phyloP scores from a whole-genome alignment of 2,888 invertebrate species.

The Eretmocerus hayati region DNA sequence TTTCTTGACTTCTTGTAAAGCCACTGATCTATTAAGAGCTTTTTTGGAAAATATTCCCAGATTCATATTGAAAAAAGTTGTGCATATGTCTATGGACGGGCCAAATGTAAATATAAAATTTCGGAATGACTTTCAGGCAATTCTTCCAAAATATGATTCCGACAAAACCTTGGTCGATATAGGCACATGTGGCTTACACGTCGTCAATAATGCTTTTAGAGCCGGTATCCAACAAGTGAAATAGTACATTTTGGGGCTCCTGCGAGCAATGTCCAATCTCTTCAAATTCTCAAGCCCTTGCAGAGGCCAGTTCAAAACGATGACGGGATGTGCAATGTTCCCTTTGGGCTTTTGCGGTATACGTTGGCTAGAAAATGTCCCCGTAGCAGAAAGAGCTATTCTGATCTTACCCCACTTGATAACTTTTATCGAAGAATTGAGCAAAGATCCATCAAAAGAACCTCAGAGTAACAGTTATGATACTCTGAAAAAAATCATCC shows the following conservation, averaged over 20 bases:
- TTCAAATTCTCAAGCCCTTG: not conserved
- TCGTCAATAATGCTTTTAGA: not conserved
- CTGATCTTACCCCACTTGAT: too few relatives aligned
- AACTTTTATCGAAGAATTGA: too few relatives aligned
- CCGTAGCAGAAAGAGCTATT: not conserved
- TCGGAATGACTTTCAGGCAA: not conserved
- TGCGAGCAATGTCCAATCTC: not conserved
- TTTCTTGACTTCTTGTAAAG: conserved; percentile 13
- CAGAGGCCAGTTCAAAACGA: not conserved
- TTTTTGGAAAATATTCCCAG: not conserved
- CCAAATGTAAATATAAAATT: conserved; percentile 1
- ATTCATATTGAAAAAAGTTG: not conserved
- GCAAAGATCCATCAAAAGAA: too few relatives aligned
- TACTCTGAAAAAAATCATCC: too few relatives aligned
- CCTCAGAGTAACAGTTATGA: too few relatives aligned
- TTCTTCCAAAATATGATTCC: not conserved
- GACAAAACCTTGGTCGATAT: not conserved
- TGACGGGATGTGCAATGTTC: not conserved
- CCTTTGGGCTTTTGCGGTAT: not conserved
- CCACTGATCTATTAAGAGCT: conserved; percentile 16
- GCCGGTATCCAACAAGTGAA: not conserved
- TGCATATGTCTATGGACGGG: conserved; percentile 2
- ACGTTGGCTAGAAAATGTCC: not conserved
- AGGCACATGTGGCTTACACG: not conserved
- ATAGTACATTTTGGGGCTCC: not conserved